Base-by-base conservation (phyloP, 1,140 invertebrate genomes). In the Lepidostoma basale region DNA sequence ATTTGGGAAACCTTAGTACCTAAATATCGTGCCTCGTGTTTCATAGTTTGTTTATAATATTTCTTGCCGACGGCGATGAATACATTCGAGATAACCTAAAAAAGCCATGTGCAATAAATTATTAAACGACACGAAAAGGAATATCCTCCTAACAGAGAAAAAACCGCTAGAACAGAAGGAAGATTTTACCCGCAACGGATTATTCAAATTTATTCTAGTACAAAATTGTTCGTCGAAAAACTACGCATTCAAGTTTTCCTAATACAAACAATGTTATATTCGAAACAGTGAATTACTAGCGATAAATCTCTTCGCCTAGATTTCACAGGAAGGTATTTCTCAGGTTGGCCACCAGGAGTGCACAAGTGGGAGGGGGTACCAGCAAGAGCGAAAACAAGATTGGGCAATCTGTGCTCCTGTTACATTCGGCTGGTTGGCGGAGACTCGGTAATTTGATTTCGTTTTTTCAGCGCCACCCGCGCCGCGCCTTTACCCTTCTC, bases 381-480 rank as follows among this genome's bases (percentile, higher is more conserved):
- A 23, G 64, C 26, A 62, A 39, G 59, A 66, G 59, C 59, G 60
- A 69, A 63, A 67, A 71, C 69, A 71, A 71, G 69, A 71, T 71
- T 71, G 69, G 69, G 64, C 69, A 71, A 71, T 71, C 65, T 72
- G 65, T 62, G 59, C 45, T 54, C 65, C 65, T 72, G 65, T 42
- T 64, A 67, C 42, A 45, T 39, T 42, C 56, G 62, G 45, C 56
- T 62, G 64, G 69, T 67, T 68, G 70, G 70, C 44, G 60, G 62
- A 69, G 62, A 30, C 28, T 67, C 52, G 23, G 62, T 72, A 72
- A 72, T 72, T 72, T 63, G 70, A 72, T 72, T 72, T 52, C 60
- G 40, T 66, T 70, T 70, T 70, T 66, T 45, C 62, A 63, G 18
- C 39, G 39, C 49, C 59, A 28, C 47, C 44, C 25, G 40, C 36